These are phyloP conservation scores for Cantharis lateralis DNA, from an alignment of 2,888 invertebrate species.

Conservation along the genomic window DNA sequence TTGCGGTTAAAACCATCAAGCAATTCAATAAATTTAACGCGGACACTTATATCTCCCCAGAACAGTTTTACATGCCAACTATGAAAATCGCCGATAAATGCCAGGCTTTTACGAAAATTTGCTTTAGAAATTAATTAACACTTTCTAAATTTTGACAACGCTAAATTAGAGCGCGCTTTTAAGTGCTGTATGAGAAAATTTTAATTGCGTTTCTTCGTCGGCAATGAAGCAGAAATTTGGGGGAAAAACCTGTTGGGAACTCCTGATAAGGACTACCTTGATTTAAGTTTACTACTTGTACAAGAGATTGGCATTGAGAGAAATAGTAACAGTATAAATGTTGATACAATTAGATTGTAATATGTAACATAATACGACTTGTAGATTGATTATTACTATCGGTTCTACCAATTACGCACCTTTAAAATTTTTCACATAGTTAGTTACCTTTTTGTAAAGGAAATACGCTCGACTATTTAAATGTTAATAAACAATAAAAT, in stretches of 20 bases:
- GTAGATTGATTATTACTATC: conserved; percentile 39
- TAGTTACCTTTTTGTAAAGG: neutral
- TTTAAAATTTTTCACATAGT: conserved; percentile 24
- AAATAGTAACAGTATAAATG: conserved; percentile 50
- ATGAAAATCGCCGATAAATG: neutral
- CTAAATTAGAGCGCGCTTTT: neutral
- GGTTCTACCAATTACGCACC: conserved; percentile 28
- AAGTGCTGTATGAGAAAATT: neutral
- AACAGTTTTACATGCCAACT: neutral
- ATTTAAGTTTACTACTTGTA: conserved; percentile 45
- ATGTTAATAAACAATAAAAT: neutral
- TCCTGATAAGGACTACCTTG: conserved; percentile 39
- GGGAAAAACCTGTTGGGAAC: conserved; percentile 9
- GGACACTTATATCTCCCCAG: neutral
- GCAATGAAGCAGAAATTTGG: neutral
- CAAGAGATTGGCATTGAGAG: conserved; percentile 51
- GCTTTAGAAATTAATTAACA: neutral
- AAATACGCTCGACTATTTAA: neutral
- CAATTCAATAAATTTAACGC: neutral
- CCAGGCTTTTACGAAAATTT: neutral
- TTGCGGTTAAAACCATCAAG: neutral
- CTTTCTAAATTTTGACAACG: neutral
- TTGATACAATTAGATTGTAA: conserved; percentile 53
- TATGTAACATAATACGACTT: conserved; percentile 41
- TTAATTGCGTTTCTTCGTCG: neutral